A percentile compares a stretch with the other conserved stretches of the same genome.
Conservation (phyloP, 2,113 vertebrate genomes). For the Boleophthalmus pectinirostris region DNA sequence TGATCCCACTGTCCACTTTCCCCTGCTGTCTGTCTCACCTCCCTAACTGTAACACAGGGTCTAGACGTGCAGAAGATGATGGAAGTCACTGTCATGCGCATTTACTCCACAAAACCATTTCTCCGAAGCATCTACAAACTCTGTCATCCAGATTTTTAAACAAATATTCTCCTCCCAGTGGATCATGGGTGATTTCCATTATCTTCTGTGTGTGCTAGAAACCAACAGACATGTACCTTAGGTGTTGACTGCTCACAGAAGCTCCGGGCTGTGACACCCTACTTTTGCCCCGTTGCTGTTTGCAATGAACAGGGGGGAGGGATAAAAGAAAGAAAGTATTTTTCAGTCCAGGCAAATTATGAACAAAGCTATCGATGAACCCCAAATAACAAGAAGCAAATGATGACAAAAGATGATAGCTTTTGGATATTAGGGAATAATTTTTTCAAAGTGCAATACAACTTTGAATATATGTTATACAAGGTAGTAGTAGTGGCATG, state of each 20-base stretch:
- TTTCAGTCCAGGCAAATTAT: conserved; percentile 99
- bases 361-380: conserved; percentile 92
- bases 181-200: conserved; percentile 85
- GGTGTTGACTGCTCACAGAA: conserved; percentile 95
- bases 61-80: conserved; percentile 94
- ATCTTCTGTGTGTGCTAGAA: conserved; percentile 93
- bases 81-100: conserved; percentile 81
- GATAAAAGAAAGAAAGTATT: conserved; percentile 96
- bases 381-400: conserved; percentile 74
- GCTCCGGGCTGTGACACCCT: conserved; percentile 97
- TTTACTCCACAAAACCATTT: conserved; percentile 9
- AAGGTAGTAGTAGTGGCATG: conserved; percentile 46
- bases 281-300: conserved; percentile 99
- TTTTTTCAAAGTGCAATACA: conserved; percentile 79
- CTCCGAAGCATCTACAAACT: background rate
- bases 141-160: background rate
- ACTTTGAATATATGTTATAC: conserved; percentile 48
- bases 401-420: conserved; percentile 73
- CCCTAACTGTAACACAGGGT: conserved; percentile 83
- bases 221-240: conserved; percentile 99
- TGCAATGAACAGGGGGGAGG: conserved; percentile 93
- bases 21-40: conserved; percentile 42
- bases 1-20: conserved; percentile 3
- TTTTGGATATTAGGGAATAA: conserved; percentile 82
- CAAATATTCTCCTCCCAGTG: conserved; percentile 29